Evolutionary conservation across 2,888 invertebrate species (phyloP), one percentile per base, ranked within the genome.

Genomic region (Tubulanus polymorphus): DNA sequence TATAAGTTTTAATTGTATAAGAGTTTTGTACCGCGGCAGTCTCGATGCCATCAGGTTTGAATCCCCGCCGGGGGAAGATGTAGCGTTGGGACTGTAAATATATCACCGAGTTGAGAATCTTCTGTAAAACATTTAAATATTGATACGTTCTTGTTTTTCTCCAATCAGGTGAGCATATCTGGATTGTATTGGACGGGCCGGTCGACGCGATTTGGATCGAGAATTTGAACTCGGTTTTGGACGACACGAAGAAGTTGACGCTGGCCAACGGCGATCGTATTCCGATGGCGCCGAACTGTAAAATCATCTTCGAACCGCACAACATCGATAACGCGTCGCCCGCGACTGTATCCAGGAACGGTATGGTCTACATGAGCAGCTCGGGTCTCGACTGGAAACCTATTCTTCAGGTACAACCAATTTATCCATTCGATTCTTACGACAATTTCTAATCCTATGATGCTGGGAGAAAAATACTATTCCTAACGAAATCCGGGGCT

Each of bases 301-400:
- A 96, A 81, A 91, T 96, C 54, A 91, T 96, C 66, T 96, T 96
- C 75, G 96, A 96, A 75, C 94, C 95, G 0, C 93, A 95, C 77
- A 95, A 95, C 76, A 93, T 96, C 60, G 95, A 96, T 75, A 96
- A 96, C 73, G 96, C 96, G 0, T 94, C 94, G 10, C 96, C 95
- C 1, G 95, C 96, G 1, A 96, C 96, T 0, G 96, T 96, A 0
- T 95, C 94, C 0, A 83, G 92, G 58, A 92, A 91, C 73, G 93
- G 93, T 41, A 79, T 79, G 79, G 80, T 80, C 3, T 96, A 93
- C 76, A 96, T 96, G 95, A 94, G 94, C 70, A 92, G 93, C 0
- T 95, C 95, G 0, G 95, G 93, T 0, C 81, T 96, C 49, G 89
- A 91, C 74, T 96, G 94, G 89, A 86, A 87, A 68, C 95, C 95